Evolutionary conservation across 2,797 vertebrate genomes (phyloP).

Genomic region (Muscicapa striata): DNA sequence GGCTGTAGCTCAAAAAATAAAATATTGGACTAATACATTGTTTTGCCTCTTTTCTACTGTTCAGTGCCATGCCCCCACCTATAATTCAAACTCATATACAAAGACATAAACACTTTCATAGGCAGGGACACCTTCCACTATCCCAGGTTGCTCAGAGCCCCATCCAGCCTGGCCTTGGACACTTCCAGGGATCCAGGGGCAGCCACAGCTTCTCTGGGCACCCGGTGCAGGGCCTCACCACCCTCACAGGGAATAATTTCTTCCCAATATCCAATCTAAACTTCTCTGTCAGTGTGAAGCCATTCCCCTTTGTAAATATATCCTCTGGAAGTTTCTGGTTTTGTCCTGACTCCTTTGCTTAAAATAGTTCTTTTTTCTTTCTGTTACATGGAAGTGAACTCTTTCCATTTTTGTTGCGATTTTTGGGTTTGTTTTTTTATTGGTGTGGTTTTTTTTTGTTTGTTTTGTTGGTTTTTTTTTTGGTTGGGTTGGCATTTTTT

Average conservation of each 20-base stretch:
- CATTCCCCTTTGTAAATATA: background rate
- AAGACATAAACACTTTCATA: background rate
- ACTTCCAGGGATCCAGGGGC: background rate
- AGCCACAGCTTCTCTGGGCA: background rate
- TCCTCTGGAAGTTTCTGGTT: background rate
- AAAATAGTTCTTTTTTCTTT: background rate
- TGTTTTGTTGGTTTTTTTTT: background rate
- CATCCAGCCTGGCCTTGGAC: background rate
- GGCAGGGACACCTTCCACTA: background rate
- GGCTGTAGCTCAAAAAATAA: background rate
- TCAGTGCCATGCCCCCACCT: background rate
- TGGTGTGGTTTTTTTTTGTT: background rate
- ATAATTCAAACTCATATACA: background rate
- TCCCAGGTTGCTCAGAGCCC: rapidly evolving
- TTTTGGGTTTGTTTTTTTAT: background rate
- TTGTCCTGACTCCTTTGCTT: background rate
- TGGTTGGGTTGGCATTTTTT: background rate
- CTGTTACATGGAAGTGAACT: background rate
- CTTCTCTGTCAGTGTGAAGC: background rate
- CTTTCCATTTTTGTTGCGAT: background rate
- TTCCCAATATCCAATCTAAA: background rate
- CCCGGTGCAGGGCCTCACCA: rapidly evolving
- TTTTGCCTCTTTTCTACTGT: background rate
- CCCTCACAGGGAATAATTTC: background rate
- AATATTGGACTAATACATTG: background rate